Conservation (phyloP, 2,888 invertebrate species). For the Nysson spinosus region DNA sequence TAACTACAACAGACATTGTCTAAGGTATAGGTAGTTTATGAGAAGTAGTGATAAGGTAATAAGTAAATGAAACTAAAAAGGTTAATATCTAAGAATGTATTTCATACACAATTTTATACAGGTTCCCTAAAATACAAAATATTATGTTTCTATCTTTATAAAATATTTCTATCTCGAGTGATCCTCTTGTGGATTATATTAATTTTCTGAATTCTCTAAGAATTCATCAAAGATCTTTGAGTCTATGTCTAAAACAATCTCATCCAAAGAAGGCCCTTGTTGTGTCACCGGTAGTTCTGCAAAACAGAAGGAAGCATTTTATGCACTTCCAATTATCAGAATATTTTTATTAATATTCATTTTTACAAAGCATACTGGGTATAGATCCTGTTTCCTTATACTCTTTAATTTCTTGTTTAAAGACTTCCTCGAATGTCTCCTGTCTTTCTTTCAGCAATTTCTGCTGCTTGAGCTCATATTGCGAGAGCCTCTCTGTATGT, state of each 20-base stretch:
- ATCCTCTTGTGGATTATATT: conserved; percentile 5
- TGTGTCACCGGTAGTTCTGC: conserved; percentile 66
- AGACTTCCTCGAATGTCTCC: conserved; percentile 84
- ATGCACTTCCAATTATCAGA: background rate
- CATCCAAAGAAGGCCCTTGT: conserved; percentile 80
- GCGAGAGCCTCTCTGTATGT: conserved; percentile 80
- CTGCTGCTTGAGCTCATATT: conserved; percentile 80
- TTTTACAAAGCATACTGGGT: conserved; percentile 79
- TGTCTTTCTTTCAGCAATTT: conserved; percentile 82
- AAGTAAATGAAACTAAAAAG: too few relatives aligned
- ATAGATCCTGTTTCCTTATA: conserved; percentile 82
- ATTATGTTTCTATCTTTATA: too few relatives aligned
- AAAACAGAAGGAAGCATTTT: too few relatives aligned
- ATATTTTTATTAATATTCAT: conserved; percentile 8
- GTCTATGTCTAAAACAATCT: conserved; percentile 82
- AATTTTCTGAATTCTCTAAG: conserved; percentile 77
- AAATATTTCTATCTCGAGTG: too few relatives aligned
- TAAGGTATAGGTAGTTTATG: too few relatives aligned
- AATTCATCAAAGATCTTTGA: conserved; percentile 82
- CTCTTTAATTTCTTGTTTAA: conserved; percentile 83
- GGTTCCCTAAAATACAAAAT: too few relatives aligned
- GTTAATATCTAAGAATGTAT: too few relatives aligned
- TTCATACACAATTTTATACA: too few relatives aligned
- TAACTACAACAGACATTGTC: too few relatives aligned
- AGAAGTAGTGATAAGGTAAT: too few relatives aligned